These are phyloP conservation scores for Tipula unca DNA, from an alignment of 2,888 invertebrate genomes.

Conservation along the genomic window DNA sequence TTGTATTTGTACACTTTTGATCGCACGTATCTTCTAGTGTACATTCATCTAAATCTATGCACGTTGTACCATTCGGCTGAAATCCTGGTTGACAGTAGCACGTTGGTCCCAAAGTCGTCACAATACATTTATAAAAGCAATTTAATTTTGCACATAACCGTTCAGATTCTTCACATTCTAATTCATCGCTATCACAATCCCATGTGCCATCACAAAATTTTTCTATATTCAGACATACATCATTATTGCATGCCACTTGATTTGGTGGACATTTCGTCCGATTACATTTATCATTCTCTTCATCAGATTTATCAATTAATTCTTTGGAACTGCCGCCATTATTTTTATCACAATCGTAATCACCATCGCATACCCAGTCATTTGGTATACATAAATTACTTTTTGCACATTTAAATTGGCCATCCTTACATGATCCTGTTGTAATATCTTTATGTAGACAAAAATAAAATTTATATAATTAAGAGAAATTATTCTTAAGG, in stretches of 20 bases:
- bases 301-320: conserved; percentile 67
- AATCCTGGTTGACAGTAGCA: conserved; percentile 69
- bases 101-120: conserved; percentile 58
- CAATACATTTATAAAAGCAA: conserved; percentile 60
- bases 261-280: conserved; percentile 59
- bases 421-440: conserved; percentile 49
- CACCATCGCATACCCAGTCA: conserved; percentile 71
- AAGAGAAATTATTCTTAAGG: neutral
- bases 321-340: neutral
- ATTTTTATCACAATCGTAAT: conserved; percentile 62
- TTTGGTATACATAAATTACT: conserved; percentile 65
- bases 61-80: conserved; percentile 49
- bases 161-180: conserved; percentile 36
- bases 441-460: conserved; percentile 23
- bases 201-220: conserved; percentile 40
- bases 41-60: conserved; percentile 76
- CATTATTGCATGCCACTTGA: conserved; percentile 54
- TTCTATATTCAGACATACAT: conserved; percentile 38
- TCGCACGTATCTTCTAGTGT: conserved; percentile 59
- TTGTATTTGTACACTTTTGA: conserved; percentile 61
- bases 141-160: conserved; percentile 45
- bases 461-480: neutral
- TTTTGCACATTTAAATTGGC: conserved; percentile 64
- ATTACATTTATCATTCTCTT: conserved; percentile 60
- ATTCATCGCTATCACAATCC: conserved; percentile 42